Conservation (phyloP, 2,113 vertebrate species). For the Uropsilus gracilis region DNA sequence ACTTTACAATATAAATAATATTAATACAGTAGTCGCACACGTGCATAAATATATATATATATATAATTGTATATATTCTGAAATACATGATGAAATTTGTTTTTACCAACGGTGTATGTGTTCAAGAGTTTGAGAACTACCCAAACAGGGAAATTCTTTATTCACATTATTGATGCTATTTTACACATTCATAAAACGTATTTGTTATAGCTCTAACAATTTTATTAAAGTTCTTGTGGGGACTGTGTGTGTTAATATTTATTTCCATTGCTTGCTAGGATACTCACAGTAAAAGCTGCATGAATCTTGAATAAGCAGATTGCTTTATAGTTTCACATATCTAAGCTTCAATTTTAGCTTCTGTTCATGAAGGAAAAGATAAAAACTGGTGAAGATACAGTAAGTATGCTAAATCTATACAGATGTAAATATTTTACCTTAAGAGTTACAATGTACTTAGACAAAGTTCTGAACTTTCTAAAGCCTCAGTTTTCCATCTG, state of each 20-base stretch:
- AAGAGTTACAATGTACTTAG: neutral
- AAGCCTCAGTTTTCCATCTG: neutral
- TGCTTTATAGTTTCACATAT: neutral
- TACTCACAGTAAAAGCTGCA: neutral
- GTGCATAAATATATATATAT: too few relatives aligned
- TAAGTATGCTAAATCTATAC: neutral
- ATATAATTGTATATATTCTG: neutral
- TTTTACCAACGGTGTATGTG: neutral
- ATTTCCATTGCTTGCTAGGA: neutral
- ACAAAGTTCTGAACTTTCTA: slow-evolving; percentile 16
- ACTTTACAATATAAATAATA: neutral
- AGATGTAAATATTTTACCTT: neutral
- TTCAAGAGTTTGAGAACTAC: neutral
- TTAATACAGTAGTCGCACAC: neutral
- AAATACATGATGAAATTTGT: neutral
- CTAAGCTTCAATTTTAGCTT: neutral
- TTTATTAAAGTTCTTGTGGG: neutral
- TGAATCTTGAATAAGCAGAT: neutral
- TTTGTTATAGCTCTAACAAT: neutral
- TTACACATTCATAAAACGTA: neutral
- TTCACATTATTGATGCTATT: neutral
- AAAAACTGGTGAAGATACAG: neutral
- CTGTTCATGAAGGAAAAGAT: neutral
- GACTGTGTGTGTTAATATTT: neutral
- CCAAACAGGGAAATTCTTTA: neutral